Conservation (phyloP, 2,113 vertebrate genomes). For the Eurypyga helias region DNA sequence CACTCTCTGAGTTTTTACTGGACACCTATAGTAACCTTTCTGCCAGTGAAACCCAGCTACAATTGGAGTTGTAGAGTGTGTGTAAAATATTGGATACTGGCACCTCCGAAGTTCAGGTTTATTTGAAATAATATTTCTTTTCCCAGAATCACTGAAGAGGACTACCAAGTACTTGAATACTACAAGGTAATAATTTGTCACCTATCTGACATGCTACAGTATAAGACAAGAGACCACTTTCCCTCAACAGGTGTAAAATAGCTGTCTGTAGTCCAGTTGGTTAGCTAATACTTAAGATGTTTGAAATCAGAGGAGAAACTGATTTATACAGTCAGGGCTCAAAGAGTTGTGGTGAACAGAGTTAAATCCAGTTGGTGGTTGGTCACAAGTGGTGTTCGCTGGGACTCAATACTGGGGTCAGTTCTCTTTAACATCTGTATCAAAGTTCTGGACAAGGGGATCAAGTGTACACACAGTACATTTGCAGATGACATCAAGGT, state of each 20-base stretch:
- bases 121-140: not conserved
- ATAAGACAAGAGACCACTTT: not conserved
- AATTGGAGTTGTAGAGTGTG: not conserved
- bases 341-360: too few relatives aligned
- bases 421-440: too few relatives aligned
- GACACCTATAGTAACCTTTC: not conserved
- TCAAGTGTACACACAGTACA: too few relatives aligned
- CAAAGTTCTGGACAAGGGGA: too few relatives aligned
- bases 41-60: not conserved
- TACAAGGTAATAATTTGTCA: not conserved
- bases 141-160: not conserved
- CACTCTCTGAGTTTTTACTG: not conserved
- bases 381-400: too few relatives aligned
- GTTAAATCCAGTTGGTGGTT: too few relatives aligned
- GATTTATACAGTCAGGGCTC: not conserved
- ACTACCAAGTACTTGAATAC: not conserved
- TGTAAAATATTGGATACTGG: not conserved
- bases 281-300: not conserved
- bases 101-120: not conserved
- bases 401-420: too few relatives aligned
- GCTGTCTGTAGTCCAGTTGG: not conserved
- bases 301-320: not conserved
- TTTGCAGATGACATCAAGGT: too few relatives aligned
- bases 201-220: not conserved
- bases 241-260: not conserved